phyloP scores from a whole-genome alignment of 2,797 vertebrate species.

The Brachyalestes nurse region DNA sequence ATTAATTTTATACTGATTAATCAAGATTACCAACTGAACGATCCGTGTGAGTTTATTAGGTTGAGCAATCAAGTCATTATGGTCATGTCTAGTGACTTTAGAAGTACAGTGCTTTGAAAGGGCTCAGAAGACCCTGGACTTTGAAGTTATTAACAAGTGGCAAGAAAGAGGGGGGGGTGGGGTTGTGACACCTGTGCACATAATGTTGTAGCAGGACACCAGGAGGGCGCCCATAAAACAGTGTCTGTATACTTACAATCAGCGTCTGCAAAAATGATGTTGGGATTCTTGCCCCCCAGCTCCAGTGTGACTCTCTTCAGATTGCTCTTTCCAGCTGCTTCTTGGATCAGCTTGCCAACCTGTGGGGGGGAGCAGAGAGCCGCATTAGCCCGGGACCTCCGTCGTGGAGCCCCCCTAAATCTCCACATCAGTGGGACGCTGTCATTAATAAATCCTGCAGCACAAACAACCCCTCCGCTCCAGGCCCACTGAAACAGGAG shows the following conservation, averaged over 20 bases:
- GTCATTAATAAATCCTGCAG: slow-evolving; percentile 73
- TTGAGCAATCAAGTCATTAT: not conserved
- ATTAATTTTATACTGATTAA: not conserved
- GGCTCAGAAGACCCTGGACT: slow-evolving; percentile 33
- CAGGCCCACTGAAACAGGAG: slow-evolving; percentile 62
- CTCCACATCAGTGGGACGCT: slow-evolving; percentile 69
- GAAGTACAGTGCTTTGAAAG: slow-evolving; percentile 33
- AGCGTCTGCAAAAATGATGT: slow-evolving; percentile 99
- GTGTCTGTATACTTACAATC: slow-evolving; percentile 87
- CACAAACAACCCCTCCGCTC: slow-evolving; percentile 67
- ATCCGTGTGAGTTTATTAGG: not conserved
- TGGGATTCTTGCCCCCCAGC: slow-evolving; percentile 98
- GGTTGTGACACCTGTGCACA: slow-evolving; percentile 52
- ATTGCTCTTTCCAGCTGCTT: slow-evolving; percentile 98
- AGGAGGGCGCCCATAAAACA: slow-evolving; percentile 59
- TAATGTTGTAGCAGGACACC: slow-evolving; percentile 57
- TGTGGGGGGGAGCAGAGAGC: slow-evolving; percentile 71
- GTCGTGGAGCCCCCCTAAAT: slow-evolving; percentile 55
- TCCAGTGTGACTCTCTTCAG: slow-evolving; percentile 98
- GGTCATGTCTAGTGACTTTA: not conserved
- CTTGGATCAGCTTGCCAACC: slow-evolving; percentile 98
- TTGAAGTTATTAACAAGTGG: slow-evolving; percentile 51
- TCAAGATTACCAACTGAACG: not conserved
- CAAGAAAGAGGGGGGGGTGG: slow-evolving; percentile 28
- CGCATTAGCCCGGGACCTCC: slow-evolving; percentile 40